Evolutionary conservation across 2,113 vertebrate species (phyloP), one percentile per base, ranked within the genome.

Genomic region (Daubentonia madagascariensis): DNA sequence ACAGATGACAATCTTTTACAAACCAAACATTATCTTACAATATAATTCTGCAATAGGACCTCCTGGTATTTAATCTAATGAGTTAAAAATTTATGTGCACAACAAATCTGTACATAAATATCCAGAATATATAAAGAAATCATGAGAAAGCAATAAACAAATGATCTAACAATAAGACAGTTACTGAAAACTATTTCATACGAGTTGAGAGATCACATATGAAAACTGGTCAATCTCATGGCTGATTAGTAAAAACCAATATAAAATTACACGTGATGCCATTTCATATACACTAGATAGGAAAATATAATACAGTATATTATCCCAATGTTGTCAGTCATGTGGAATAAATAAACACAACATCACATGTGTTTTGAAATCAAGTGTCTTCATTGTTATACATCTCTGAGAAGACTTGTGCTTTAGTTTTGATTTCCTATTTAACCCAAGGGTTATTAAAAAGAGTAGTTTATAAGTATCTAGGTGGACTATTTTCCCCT

Each of bases 391-490:
- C 30, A n/a, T 78, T 89, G 30, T 90, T 86, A 89, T 8, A 81
- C 40, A 61, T 86, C 65, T 91, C 59, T 65, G 43, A 52, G 30
- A 81, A 81, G 32, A 23, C 7, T 68, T 78, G 35, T 37, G 37
- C 52, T 75, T 93, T 90, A 89, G 67, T 94, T 97, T 92, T 79
- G 37, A 84, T 92, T 96, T 89, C 35, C 30, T 90, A 7, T 86
- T 65, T 96, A 97, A 78, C 13, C 3, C 7, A 50, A 94, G 12
- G 48, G 8, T 57, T 96, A 54, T 81, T 96, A 40, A 59, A 10
- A 67, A 91, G 40, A 85, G 17, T 35, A 61, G 23, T 85, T 85
- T 75, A 28, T 37, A 94, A 81, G 40, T 76, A 90, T 78, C 37
- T 70, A 65, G 35, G 2, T 61, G 68, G 22, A 48, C 7, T 5